Evolutionary conservation across 2,113 vertebrate species (phyloP), one percentile per base, ranked within the genome.

Genomic region (Hyperoodon ampullatus): DNA sequence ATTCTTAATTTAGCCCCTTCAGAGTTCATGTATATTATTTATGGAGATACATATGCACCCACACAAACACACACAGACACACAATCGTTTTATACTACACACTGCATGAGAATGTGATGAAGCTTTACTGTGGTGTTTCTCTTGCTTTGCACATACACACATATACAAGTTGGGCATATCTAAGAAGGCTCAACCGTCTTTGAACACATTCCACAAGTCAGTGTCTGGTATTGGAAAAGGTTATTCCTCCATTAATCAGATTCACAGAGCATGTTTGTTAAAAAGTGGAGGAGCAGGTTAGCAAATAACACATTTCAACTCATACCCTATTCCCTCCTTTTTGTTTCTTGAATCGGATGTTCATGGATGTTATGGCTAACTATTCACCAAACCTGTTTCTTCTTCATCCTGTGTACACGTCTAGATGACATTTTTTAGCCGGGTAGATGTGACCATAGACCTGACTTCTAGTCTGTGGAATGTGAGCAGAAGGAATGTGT

Each of bases 291-390:
- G 11, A 26, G 2, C 28, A 0, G 11, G 15, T 84, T 50, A 70
- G 24, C 70, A 53, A 55, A 33, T 12, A n/a, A 55, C 44, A 21
- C 9, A 75, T 44, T 42, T 88, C 58, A 60, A 19, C 26, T 39
- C n/a, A n/a, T n/a, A 26, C 2, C 12, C 15, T 50, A 18, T 16
- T n/a, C 9, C 30, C 55, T 8, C 39, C 70, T 65, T 60, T 30
- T 60, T 61, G n/a, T 65, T 88, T 95, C 33, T 90, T 88, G 35
- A 95, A 70, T 77, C 85, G 68, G 8, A 39, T 55, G 47, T 75
- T 58, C 35, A 30, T 50, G 7, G 24, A 58, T 81, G 65, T 21
- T 63, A 65, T 58, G 11, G 35, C 13, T 80, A 88, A 44, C 24
- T 83, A 5, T 35, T 93, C 42, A 90, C n/a, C 65, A 44, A 28